Evolutionary conservation across 2,888 invertebrate species (phyloP).

Genomic region (Phortica magna): DNA sequence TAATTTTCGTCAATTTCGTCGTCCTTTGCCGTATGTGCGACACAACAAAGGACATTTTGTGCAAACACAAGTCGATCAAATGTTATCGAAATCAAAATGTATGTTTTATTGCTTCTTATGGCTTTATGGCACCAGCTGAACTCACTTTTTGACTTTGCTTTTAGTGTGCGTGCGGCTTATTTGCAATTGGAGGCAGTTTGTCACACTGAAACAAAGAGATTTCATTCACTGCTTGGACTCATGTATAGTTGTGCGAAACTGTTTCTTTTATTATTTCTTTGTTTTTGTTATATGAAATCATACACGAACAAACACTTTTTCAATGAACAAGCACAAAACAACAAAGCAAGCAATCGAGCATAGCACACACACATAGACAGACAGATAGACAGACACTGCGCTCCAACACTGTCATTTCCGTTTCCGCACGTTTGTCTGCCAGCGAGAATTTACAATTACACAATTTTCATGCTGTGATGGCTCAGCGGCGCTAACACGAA

Average conservation of each 20-base stretch:
- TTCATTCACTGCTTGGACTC: too few species aligned
- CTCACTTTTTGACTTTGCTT: background rate
- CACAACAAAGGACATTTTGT: slow-evolving; percentile 6
- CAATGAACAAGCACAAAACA: slow-evolving; percentile 45
- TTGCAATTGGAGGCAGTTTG: too few species aligned
- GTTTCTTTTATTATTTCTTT: too few species aligned
- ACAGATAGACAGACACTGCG: slow-evolving; percentile 39
- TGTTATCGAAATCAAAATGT: slow-evolving; percentile 13
- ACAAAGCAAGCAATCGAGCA: slow-evolving; percentile 52
- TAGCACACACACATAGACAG: slow-evolving; percentile 2
- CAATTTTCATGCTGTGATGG: background rate
- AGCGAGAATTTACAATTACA: slow-evolving; percentile 16
- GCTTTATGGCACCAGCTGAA: too few species aligned
- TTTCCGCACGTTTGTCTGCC: slow-evolving; percentile 68
- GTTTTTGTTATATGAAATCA: slow-evolving; percentile 50
- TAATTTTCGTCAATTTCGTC: slow-evolving; percentile 64
- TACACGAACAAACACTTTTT: slow-evolving; percentile 50
- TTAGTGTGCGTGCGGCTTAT: background rate
- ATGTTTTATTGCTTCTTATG: too few species aligned
- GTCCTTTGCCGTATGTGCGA: slow-evolving; percentile 28
- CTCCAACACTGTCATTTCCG: slow-evolving; percentile 62
- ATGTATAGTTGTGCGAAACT: too few species aligned
- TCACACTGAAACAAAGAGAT: too few species aligned
- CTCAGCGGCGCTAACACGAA: background rate
- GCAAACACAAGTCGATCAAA: background rate